Evolutionary conservation across 2,797 vertebrate genomes (phyloP).

Genomic region (Nannoperca obscura): DNA sequence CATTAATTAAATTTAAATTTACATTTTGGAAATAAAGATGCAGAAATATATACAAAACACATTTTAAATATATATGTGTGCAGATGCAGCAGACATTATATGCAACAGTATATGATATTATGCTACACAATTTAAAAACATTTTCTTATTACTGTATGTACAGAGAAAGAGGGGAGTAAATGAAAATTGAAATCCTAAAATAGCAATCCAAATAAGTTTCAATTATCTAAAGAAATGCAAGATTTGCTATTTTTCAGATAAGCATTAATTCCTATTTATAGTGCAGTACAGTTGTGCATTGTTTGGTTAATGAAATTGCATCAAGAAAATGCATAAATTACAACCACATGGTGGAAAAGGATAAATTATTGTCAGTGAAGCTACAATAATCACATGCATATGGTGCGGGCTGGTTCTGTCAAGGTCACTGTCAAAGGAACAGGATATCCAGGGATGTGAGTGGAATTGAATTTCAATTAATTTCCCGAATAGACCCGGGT

Average conservation of each 20-base stretch:
- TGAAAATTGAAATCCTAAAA: constrained; percentile 31
- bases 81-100: neutral
- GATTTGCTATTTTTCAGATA: constrained; percentile 58
- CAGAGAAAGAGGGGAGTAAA: constrained; percentile 11
- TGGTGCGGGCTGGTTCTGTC: constrained; percentile 45
- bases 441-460: constrained; percentile 70
- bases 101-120: neutral
- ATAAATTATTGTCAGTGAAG: constrained; percentile 51
- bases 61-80: neutral
- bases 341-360: constrained; percentile 26
- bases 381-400: constrained; percentile 56
- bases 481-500: constrained; percentile 65
- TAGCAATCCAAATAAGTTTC: constrained; percentile 39
- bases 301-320: constrained; percentile 54
- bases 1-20: neutral
- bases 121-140: neutral
- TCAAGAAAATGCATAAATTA: constrained; percentile 68
- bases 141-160: constrained; percentile 10
- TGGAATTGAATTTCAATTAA: constrained; percentile 80
- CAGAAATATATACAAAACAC: neutral
- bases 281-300: constrained; percentile 44
- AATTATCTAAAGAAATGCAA: constrained; percentile 58
- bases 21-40: neutral
- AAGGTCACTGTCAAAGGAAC: constrained; percentile 69
- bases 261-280: constrained; percentile 67